Evolutionary conservation across 2,888 invertebrate species (phyloP), one percentile per base, ranked within the genome.

Genomic region (Tanaodytes sp.): DNA sequence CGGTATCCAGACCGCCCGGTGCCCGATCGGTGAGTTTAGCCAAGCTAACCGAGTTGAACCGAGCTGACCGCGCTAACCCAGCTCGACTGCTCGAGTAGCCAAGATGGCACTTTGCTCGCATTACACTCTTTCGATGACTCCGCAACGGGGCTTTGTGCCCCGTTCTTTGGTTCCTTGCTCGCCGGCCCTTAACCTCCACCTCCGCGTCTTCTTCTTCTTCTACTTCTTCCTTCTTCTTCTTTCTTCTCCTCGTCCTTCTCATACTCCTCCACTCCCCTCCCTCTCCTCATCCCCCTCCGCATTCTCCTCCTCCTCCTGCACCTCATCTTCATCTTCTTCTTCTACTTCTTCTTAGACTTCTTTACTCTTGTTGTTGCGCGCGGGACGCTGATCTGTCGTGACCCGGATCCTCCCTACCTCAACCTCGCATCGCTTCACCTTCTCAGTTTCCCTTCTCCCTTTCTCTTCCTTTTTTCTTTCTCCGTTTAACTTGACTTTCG

Each of bases 381-480:
- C 80, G 79, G 80, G 75, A 80, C 80, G 81, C 82, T 84, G 84
- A 84, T 84, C 84, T 84, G 82, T 82, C 57, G 62, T 70, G 84
- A 84, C 84, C 84, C 84, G 84, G 84, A 84, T 84, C 84, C 84
- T 84, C 82, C 84, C 84, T 81, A 82, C 83, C 81, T 78, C 79
- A 77, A 73, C 76, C 70, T 73, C 74, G 68, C 73, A 59, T 75
- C 74, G 75, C 68, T 73, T 58, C 71, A 61, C 64, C 68, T 36
- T 59, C 48, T 54, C 55, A 31, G 54, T 42, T 65, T 66, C 51
- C 57, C 61, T 57, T 65, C 74, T 73, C 46, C 63, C 51, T 57
- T 37, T 43, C 57, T 46, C 14, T 58, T 18, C 15, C 31, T 36
- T 42, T 63, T 48, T 45, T 58, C 75, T 55, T 70, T 52, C 71